Conservation (phyloP, 2,888 invertebrate genomes). For the Andrena praecox region DNA sequence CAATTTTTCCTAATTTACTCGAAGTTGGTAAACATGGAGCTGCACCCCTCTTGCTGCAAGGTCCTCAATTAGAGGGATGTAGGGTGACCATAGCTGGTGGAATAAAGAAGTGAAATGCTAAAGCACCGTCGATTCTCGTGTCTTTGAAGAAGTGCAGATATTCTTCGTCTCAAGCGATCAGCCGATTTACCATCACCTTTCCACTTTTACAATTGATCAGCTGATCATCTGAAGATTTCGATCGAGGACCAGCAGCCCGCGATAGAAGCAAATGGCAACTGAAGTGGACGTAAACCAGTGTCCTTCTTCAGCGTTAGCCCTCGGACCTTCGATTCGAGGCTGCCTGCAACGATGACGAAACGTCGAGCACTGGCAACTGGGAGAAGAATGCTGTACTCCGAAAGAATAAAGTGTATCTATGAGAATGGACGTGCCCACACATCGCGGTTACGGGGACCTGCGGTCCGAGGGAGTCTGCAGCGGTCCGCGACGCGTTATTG, state of each 20-base stretch:
- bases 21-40: too few relatives aligned
- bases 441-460: slow-evolving; percentile 42
- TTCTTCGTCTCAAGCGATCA: too few relatives aligned
- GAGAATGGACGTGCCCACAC: slow-evolving; percentile 66
- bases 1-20: too few relatives aligned
- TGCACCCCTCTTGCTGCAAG: too few relatives aligned
- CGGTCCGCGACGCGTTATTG: slow-evolving; percentile 34
- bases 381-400: slow-evolving; percentile 19
- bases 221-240: neutral
- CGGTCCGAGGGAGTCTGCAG: slow-evolving; percentile 23
- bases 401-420: slow-evolving; percentile 57
- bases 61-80: too few relatives aligned
- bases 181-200: neutral
- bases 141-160: too few relatives aligned
- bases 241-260: neutral
- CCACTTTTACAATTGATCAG: neutral
- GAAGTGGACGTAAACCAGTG: neutral
- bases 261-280: neutral
- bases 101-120: too few relatives aligned
- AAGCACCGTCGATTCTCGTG: too few relatives aligned
- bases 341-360: too few relatives aligned
- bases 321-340: too few relatives aligned
- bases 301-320: neutral
- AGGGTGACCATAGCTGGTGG: too few relatives aligned
- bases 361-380: slow-evolving; percentile 26